Evolutionary conservation across 2,888 invertebrate species (phyloP).

Genomic region (Epirrita christyi): DNA sequence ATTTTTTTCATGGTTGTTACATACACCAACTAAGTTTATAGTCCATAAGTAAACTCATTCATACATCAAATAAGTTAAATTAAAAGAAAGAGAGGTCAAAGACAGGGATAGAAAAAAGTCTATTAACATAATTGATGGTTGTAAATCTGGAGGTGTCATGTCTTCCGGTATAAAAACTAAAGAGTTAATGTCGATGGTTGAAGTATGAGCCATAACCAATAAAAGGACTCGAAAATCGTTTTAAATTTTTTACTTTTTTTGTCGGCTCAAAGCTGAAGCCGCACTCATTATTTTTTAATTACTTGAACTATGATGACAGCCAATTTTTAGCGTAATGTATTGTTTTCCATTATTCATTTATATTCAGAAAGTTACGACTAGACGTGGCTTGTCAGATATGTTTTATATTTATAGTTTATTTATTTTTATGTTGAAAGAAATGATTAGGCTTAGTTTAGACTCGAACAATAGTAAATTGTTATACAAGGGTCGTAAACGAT

Average conservation of each 20-base stretch:
- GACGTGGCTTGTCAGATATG: not conserved
- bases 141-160: slow-evolving; percentile 72
- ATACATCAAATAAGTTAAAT: slow-evolving; percentile 32
- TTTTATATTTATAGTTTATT: too few species aligned
- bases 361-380: slow-evolving; percentile 6
- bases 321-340: slow-evolving; percentile 45
- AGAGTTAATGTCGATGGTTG: slow-evolving; percentile 48
- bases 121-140: slow-evolving; percentile 72
- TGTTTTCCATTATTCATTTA: slow-evolving; percentile 33
- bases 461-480: too few species aligned
- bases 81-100: slow-evolving; percentile 31
- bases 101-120: slow-evolving; percentile 52
- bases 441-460: too few species aligned
- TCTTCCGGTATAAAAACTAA: slow-evolving; percentile 69
- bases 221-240: slow-evolving; percentile 36
- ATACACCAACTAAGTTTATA: slow-evolving; percentile 30
- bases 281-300: slow-evolving; percentile 54
- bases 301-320: slow-evolving; percentile 48
- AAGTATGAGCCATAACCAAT: slow-evolving; percentile 44
- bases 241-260: slow-evolving; percentile 31
- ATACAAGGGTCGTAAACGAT: too few species aligned
- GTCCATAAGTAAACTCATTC: slow-evolving; percentile 1
- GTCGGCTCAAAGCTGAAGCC: slow-evolving; percentile 32
- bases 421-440: too few species aligned
- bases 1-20: too few species aligned